phyloP scores from a whole-genome alignment of 2,888 invertebrate genomes.

The Zygaena filipendulae region DNA sequence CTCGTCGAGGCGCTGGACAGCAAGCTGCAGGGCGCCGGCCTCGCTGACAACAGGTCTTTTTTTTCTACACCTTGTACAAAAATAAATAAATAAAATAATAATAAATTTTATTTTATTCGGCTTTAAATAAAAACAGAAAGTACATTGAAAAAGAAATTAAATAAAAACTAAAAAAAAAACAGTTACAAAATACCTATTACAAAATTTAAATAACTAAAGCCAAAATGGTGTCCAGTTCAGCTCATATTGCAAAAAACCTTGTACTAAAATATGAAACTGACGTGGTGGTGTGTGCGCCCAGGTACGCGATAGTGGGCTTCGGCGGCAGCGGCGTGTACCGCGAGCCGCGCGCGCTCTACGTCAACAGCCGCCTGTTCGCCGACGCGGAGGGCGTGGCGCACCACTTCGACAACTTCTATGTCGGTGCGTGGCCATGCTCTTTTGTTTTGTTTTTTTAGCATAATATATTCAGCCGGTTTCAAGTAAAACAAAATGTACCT shows the following conservation, averaged over 20 bases:
- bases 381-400: constrained; percentile 70
- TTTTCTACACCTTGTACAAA: too few relatives aligned
- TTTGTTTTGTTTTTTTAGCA: not conserved
- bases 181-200: too few relatives aligned
- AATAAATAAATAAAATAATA: too few relatives aligned
- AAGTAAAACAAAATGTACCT: too few relatives aligned
- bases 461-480: too few relatives aligned
- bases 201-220: too few relatives aligned
- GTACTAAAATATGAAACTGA: not conserved
- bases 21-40: constrained; percentile 72
- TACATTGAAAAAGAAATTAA: too few relatives aligned
- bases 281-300: constrained; percentile 23
- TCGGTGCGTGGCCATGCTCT: constrained; percentile 54
- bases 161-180: too few relatives aligned
- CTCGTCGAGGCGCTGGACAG: constrained; percentile 75
- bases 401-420: constrained; percentile 76
- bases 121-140: not conserved
- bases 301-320: constrained; percentile 85
- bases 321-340: constrained; percentile 82
- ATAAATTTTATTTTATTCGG: constrained; percentile 13
- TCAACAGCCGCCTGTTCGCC: constrained; percentile 77
- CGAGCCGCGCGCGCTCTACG: constrained; percentile 77
- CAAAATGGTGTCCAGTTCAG: too few relatives aligned
- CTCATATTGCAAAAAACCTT: not conserved
- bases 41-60: constrained; percentile 79